Evolutionary conservation across 2,113 vertebrate species (phyloP).

Genomic region (Parus major): DNA sequence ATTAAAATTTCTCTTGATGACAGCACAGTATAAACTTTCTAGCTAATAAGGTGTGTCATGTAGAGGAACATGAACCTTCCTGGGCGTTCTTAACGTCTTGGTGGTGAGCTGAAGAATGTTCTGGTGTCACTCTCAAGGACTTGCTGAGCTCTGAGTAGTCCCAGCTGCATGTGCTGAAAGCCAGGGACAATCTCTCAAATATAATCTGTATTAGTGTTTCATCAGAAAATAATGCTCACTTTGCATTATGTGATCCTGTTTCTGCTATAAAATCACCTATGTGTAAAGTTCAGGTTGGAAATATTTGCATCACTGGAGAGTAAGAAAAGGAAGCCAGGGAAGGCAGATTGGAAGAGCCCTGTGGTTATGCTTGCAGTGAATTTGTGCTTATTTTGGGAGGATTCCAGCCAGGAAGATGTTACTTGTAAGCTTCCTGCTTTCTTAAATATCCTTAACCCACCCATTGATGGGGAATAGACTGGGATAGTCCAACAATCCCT

Average conservation of each 20-base stretch:
- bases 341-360: not conserved
- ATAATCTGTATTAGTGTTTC: not conserved
- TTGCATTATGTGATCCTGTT: not conserved
- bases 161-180: not conserved
- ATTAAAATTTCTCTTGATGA: conserved; percentile 51
- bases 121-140: not conserved
- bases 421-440: not conserved
- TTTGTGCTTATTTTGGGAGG: conserved; percentile 19
- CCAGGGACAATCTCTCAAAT: not conserved
- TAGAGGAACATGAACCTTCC: not conserved
- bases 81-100: not conserved
- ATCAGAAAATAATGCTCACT: not conserved
- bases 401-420: not conserved
- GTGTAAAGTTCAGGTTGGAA: not conserved
- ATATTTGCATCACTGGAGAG: not conserved
- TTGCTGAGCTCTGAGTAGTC: not conserved
- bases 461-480: not conserved
- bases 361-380: not conserved
- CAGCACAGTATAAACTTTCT: conserved; percentile 25
- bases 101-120: not conserved
- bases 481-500: not conserved
- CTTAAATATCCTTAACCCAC: not conserved
- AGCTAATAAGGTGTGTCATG: conserved; percentile 21
- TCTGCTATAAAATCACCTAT: rapidly evolving
- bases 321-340: not conserved